Base-by-base conservation (phyloP, 2,888 invertebrate genomes). In the Phortica magna region DNA sequence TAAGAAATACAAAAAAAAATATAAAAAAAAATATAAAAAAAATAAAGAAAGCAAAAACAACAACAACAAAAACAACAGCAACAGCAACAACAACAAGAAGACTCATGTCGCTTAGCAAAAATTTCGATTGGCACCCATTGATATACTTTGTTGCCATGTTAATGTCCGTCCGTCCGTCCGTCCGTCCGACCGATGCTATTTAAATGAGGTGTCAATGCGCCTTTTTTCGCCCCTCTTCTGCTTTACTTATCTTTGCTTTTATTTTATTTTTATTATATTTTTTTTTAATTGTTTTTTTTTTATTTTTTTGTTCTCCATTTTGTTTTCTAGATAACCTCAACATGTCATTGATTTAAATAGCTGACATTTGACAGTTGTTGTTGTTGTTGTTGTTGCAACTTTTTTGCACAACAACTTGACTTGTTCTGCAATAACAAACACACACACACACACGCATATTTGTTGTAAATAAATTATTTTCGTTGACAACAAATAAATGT, bases 201-300 rank as follows among this genome's bases (percentile, higher is more conserved):
- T 82, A 83, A 88, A 84, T 83, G 78, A 84, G 85, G 82, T 88
- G 88, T 86, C 83, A 80, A 80, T 74, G 59, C 78, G 31, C 43
- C 12, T 67, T 61, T 74, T 74, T 0, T 10, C 17, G 70, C 61
- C 57, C 59, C 74, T 41, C 41, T 31, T 31, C 7, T 41, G n/a
- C n/a, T 67, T 14, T 67, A 39, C 41, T 64, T 74, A 9, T 39
- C 7, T 59, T 74, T 64, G 9, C 72, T 75, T 76, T 76, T 77
- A 41, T 65, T 39, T 48, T 76, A 55, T 43, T 43, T 43, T 41
- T 61, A 74, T 42, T 48, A 39, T 1, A 39, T 17, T 17, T 59
- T 59, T 64, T 39, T 59, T 59, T 9, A 17, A 10, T 19, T 9
- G n/a, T 17, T 59, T 59, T 59, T 59, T 4, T 64, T 64, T 64